A percentile compares a stretch with the other conserved stretches of the same genome.
Evolutionary conservation across 2,797 vertebrate genomes (phyloP).

Genomic region (Hafferia zeledoni): DNA sequence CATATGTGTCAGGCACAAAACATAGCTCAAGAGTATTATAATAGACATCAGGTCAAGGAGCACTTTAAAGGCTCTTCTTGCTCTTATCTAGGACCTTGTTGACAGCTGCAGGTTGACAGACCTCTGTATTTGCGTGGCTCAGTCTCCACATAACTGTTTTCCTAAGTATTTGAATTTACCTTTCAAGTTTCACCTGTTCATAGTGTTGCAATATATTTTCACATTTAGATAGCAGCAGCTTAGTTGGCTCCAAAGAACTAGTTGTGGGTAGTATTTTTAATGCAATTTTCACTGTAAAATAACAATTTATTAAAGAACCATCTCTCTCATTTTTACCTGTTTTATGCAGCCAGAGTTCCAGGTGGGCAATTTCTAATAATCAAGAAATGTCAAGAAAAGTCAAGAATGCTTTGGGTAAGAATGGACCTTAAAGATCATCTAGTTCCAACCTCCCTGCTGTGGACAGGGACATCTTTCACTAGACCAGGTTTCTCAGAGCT

Average conservation of each 20-base stretch:
- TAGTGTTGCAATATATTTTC: not conserved
- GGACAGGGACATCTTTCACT: not conserved
- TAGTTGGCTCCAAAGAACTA: not conserved
- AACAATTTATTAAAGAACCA: not conserved
- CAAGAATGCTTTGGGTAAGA: not conserved
- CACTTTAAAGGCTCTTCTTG: not conserved
- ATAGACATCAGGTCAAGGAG: not conserved
- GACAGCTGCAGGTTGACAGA: not conserved
- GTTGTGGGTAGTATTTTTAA: not conserved
- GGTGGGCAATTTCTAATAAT: not conserved
- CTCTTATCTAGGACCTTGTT: not conserved
- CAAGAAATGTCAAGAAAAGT: too few relatives aligned
- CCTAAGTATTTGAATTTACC: not conserved
- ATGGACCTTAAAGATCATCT: not conserved
- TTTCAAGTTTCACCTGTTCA: not conserved
- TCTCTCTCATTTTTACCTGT: not conserved
- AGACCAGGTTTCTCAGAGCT: not conserved
- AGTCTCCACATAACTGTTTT: not conserved
- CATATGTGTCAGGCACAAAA: not conserved
- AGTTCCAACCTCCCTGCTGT: accelerated
- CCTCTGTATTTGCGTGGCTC: not conserved
- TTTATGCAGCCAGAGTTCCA: not conserved
- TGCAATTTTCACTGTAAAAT: not conserved
- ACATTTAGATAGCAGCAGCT: not conserved
- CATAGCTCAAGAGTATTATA: not conserved